phyloP scores from a whole-genome alignment of 37 sponge, comb jelly and placozoan species.

The Beroe forskalii region DNA sequence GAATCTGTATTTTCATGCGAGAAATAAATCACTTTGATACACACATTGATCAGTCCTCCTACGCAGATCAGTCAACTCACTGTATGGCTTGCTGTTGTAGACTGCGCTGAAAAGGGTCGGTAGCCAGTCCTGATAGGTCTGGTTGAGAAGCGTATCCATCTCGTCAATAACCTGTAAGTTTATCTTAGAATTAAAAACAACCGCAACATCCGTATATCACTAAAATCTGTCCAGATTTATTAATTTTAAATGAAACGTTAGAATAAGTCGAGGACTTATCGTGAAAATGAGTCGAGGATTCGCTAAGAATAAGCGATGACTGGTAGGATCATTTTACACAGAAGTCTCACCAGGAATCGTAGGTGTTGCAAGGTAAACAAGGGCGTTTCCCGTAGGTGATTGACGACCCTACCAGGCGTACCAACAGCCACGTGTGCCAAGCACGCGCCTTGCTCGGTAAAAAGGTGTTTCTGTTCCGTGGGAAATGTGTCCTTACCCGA shows the following conservation, averaged over 20 bases:
- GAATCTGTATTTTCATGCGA: no score
- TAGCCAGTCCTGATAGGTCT: slow-evolving; percentile 81
- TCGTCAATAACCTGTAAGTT: slow-evolving; percentile 84
- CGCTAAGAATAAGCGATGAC: no score
- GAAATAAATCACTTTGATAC: no score
- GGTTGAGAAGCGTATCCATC: slow-evolving; percentile 84
- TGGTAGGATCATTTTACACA: no score
- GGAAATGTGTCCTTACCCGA: slow-evolving; percentile 35
- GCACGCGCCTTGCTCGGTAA: neutral
- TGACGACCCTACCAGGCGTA: slow-evolving; percentile 87
- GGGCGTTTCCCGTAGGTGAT: slow-evolving; percentile 68
- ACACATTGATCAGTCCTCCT: no score
- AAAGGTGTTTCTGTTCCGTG: neutral
- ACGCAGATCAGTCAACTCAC: no score
- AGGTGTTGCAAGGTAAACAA: slow-evolving; percentile 69
- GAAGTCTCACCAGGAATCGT: slow-evolving; percentile 72
- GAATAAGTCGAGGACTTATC: no score
- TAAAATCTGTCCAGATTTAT: no score
- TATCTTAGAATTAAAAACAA: no score
- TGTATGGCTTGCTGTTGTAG: neutral
- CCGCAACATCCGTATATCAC: no score
- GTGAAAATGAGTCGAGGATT: no score
- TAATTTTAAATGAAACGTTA: no score
- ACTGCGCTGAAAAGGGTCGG: slow-evolving; percentile 31
- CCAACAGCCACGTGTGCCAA: slow-evolving; percentile 76